Base-by-base conservation (phyloP, 2,113 vertebrate genomes). In the Lophotis ruficrista region DNA sequence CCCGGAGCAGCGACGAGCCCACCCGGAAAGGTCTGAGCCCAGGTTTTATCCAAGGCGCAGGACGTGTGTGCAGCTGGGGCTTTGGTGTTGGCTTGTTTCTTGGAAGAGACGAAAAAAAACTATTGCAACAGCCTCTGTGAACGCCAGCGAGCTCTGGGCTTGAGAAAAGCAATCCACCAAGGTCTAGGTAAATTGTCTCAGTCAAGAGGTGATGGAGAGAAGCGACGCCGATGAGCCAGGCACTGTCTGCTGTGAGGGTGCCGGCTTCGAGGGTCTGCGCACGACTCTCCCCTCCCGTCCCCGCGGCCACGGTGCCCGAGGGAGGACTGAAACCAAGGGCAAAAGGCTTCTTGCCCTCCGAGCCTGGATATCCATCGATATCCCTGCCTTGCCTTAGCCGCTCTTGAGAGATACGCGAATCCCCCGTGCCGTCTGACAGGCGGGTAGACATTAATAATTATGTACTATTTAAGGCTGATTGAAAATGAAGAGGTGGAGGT, bases 401-500 rank as follows among this genome's bases (percentile, higher is more conserved):
- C 85, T 94, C 51, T 45, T 8, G 89, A 85, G 96, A 94, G 93
- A 93, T 82, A 81, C 92, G 96, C 64, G 96, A 96, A 96, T 97
- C 96, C 94, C 89, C 94, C 86, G 93, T 70, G 45, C 94, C 53
- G 78, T 41, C 95, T 97, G 97, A 97, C 97, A 97, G 97, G 90
- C 96, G 91, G 92, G 96, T 92, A 97, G 97, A 97, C 96, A 90
- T 97, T 97, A 97, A 97, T 97, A 97, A 97, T 97, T 97, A 97
- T 91, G 78, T 97, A 96, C 97, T 97, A 97, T 97, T 97, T 97
- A 96, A 97, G 96, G 97, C 97, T 97, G 96, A 97, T 97, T 97
- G 97, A 96, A 97, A 97, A 97, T 95, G 97, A 97, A 97, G 97
- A 97, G 96, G 97, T 97, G 97, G 97, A 97, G 97, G 97, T 97